Percentiles rank a stretch among this genome's conserved stretches.
Evolutionary conservation across 2,888 invertebrate species (phyloP).

Genomic region (Microctonus brassicae): DNA sequence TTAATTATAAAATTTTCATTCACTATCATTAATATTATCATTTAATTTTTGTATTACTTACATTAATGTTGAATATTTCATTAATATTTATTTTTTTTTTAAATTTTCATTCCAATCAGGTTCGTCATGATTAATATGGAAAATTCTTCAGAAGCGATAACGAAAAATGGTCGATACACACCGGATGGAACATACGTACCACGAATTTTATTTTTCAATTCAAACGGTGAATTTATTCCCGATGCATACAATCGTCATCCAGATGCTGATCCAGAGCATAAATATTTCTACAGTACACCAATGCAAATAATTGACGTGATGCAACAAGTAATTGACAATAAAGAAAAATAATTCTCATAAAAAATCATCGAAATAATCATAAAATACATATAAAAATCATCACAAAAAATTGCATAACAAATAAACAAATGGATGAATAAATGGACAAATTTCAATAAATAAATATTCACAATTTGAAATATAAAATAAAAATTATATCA

Average conservation of each 20-base stretch:
- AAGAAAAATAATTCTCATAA: not conserved
- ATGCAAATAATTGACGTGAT: constrained; percentile 72
- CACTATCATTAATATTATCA: too few species aligned
- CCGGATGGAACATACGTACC: constrained; percentile 80
- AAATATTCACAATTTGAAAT: too few species aligned
- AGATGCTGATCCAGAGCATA: constrained; percentile 74
- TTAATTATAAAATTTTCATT: too few species aligned
- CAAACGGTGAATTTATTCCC: constrained; percentile 72
- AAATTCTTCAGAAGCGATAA: constrained; percentile 73
- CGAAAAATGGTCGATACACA: constrained; percentile 70
- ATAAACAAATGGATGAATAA: too few species aligned
- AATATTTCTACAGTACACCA: constrained; percentile 72
- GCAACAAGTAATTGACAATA: constrained; percentile 52
- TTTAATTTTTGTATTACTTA: too few species aligned
- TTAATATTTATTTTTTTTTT: not conserved
- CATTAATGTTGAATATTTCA: constrained; percentile 3
- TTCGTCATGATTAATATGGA: constrained; percentile 79
- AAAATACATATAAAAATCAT: not conserved
- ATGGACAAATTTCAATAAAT: too few species aligned
- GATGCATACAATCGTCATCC: constrained; percentile 75
- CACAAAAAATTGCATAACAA: too few species aligned
- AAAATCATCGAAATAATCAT: not conserved
- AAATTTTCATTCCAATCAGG: constrained; percentile 52
- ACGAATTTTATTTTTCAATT: constrained; percentile 76
- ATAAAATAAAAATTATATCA: too few species aligned